These are phyloP conservation scores for Perca schrenkii DNA, from an alignment of 2,113 vertebrate species.

Conservation along the genomic window DNA sequence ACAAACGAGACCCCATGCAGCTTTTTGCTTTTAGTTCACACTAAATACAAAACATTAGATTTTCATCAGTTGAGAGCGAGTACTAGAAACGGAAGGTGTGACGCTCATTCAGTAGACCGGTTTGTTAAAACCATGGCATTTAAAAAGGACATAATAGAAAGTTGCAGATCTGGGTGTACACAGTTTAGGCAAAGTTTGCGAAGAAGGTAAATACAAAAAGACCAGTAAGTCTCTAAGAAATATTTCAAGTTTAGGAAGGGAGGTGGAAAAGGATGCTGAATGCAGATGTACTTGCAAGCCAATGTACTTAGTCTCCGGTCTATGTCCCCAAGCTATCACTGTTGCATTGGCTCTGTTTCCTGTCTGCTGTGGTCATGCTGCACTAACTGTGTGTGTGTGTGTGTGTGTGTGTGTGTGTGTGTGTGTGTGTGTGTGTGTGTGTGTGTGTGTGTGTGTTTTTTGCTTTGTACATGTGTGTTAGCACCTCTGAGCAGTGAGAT, in stretches of 20 bases:
- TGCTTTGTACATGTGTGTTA: not conserved
- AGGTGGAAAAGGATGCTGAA: not conserved
- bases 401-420: too few relatives aligned
- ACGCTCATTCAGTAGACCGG: not conserved
- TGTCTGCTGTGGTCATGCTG: slow-evolving; percentile 1
- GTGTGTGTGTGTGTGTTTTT: too few relatives aligned
- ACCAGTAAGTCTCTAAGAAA: too few relatives aligned
- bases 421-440: too few relatives aligned
- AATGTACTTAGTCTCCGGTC: not conserved
- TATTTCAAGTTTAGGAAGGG: not conserved
- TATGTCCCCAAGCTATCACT: slow-evolving; percentile 10
- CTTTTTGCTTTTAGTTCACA: too few relatives aligned
- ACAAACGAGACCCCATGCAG: too few relatives aligned
- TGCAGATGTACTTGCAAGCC: not conserved
- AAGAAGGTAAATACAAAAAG: not conserved
- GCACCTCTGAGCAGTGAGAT: not conserved
- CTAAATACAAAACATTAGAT: too few relatives aligned
- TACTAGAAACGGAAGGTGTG: not conserved
- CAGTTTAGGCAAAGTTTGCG: not conserved
- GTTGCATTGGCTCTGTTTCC: slow-evolving; percentile 34
- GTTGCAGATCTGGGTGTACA: not conserved
- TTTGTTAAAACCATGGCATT: not conserved
- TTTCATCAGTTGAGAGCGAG: not conserved
- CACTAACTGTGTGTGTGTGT: not conserved
- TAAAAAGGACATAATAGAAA: not conserved